phyloP scores from a whole-genome alignment of 2,113 vertebrate genomes.

The Benitochromis conjunctus region DNA sequence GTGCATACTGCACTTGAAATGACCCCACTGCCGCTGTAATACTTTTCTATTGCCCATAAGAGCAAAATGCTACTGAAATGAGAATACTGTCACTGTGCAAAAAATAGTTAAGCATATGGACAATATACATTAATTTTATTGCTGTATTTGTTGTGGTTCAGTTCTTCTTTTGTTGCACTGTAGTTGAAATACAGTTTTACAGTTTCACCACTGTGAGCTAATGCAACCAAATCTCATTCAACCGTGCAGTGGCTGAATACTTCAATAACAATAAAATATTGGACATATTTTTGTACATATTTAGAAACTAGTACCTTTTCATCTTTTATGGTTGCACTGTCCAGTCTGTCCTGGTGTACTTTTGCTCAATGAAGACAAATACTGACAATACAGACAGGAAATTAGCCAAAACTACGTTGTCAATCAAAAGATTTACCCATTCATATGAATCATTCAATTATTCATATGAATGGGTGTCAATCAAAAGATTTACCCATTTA shows the following conservation, averaged over 20 bases:
- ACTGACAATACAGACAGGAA: neutral
- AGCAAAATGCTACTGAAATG: neutral
- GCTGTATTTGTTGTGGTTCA: neutral
- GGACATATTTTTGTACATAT: neutral
- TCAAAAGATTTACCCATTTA: neutral
- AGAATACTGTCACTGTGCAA: neutral
- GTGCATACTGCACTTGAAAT: neutral
- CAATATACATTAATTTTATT: neutral
- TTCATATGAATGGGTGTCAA: too few species aligned
- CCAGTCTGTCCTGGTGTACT: neutral
- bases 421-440: neutral
- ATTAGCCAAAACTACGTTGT: slow-evolving; percentile 11
- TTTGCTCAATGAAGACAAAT: neutral
- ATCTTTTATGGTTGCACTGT: neutral
- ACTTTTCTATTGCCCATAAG: neutral
- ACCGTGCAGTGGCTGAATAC: neutral
- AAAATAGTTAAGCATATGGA: neutral
- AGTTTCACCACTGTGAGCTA: neutral
- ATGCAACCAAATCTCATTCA: neutral
- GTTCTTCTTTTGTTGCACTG: neutral
- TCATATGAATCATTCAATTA: neutral
- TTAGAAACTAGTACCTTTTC: neutral
- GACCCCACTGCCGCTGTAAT: neutral
- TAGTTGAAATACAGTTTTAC: neutral
- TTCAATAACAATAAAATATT: neutral